Percentiles rank a stretch among this genome's conserved stretches.
Evolutionary conservation across 2,888 invertebrate genomes (phyloP).

Genomic region (Eristalinus sepulchralis): DNA sequence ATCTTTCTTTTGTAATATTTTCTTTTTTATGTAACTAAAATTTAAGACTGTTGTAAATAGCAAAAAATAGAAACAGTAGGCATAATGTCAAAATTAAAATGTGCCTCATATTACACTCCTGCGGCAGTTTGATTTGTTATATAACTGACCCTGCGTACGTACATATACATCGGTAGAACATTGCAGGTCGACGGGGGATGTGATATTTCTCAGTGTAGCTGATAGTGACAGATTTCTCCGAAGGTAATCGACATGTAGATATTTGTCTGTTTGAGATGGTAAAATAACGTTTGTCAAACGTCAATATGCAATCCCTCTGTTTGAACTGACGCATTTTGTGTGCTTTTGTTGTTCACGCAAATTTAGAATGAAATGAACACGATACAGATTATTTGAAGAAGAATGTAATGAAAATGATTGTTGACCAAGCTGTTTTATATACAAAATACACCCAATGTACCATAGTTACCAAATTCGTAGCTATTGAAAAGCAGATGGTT

Average conservation of each 20-base stretch:
- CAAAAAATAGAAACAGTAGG: no score
- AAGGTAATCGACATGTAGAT: slow-evolving; percentile 48
- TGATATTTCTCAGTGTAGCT: slow-evolving; percentile 55
- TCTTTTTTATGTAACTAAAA: not conserved
- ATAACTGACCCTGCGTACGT: slow-evolving; percentile 30
- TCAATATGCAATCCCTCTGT: slow-evolving; percentile 55
- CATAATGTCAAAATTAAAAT: slow-evolving; percentile 31
- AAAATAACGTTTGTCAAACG: slow-evolving; percentile 55
- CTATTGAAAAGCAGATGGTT: no score
- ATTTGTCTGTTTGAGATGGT: slow-evolving; percentile 54
- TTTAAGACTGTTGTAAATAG: no score
- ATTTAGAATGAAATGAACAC: not conserved
- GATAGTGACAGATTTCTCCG: slow-evolving; percentile 59
- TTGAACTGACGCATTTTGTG: slow-evolving; percentile 34
- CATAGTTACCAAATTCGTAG: no score
- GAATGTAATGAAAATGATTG: no score
- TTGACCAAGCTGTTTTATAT: no score
- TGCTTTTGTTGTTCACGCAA: slow-evolving; percentile 1
- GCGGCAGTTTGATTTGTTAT: slow-evolving; percentile 7
- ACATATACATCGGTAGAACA: slow-evolving; percentile 43
- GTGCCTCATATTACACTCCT: slow-evolving; percentile 16
- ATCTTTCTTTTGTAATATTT: not conserved
- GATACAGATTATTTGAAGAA: not conserved
- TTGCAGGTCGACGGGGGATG: slow-evolving; percentile 54
- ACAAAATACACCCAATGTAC: no score